Conservation (phyloP, 2,888 invertebrate genomes). For the Trichopria drosophilae region DNA sequence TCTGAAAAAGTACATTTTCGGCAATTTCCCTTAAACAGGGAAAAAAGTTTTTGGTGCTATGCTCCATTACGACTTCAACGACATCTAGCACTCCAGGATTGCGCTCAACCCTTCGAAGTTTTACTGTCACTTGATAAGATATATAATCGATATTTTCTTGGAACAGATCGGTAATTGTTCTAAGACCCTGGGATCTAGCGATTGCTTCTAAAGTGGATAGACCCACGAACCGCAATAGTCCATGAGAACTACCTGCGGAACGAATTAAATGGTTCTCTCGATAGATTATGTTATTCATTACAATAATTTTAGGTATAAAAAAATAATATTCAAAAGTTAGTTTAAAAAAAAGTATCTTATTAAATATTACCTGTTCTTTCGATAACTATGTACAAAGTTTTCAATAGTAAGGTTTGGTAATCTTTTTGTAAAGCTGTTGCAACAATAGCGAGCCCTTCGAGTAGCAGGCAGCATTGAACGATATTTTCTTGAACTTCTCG, state of each 20-base stretch:
- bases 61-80: slow-evolving; percentile 71
- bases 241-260: slow-evolving; percentile 67
- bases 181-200: slow-evolving; percentile 63
- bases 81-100: slow-evolving; percentile 72
- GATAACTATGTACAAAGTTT: slow-evolving; percentile 69
- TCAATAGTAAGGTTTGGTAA: slow-evolving; percentile 67
- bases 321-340: no score
- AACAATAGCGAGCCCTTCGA: slow-evolving; percentile 71
- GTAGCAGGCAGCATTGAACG: slow-evolving; percentile 67
- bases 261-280: slow-evolving; percentile 1
- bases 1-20: slow-evolving; percentile 67
- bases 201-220: slow-evolving; percentile 64
- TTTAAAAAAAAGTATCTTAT: not conserved
- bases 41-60: slow-evolving; percentile 68
- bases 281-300: not conserved
- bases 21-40: slow-evolving; percentile 71
- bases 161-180: slow-evolving; percentile 65
- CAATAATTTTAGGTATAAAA: no score
- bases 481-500: slow-evolving; percentile 67
- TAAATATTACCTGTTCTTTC: slow-evolving; percentile 69
- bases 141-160: slow-evolving; percentile 74
- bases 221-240: slow-evolving; percentile 67
- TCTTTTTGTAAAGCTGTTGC: slow-evolving; percentile 61
- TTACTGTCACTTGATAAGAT: slow-evolving; percentile 69
- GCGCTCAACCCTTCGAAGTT: slow-evolving; percentile 66